phyloP scores from a whole-genome alignment of 2,888 invertebrate genomes.

The Andrena haemorrhoa region DNA sequence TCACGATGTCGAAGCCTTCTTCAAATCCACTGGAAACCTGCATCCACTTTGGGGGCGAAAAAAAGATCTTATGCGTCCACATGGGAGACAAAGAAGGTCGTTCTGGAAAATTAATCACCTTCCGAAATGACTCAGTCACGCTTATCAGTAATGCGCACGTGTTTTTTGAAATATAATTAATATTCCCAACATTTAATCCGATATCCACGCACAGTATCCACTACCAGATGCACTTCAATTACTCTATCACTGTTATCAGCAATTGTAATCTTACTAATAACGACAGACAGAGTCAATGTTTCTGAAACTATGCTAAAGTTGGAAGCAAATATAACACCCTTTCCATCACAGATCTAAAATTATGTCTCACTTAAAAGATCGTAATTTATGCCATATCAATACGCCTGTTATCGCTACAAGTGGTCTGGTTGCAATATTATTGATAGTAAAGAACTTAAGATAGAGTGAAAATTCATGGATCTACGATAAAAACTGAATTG shows the following conservation, averaged over 20 bases:
- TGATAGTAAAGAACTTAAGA: not conserved
- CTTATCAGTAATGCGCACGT: not conserved
- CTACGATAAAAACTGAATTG: not conserved
- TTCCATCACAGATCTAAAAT: not conserved
- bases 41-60: not conserved
- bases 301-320: not conserved
- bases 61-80: slow-evolving; percentile 8
- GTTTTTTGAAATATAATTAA: not conserved
- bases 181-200: not conserved
- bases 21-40: slow-evolving; percentile 24
- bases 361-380: not conserved
- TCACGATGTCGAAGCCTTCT: slow-evolving; percentile 54
- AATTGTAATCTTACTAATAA: not conserved
- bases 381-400: slow-evolving; percentile 20
- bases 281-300: not conserved
- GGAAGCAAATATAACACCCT: not conserved
- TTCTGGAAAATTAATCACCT: slow-evolving; percentile 14
- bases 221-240: not conserved
- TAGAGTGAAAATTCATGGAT: not conserved
- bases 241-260: not conserved
- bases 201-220: not conserved
- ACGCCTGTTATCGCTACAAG: not conserved
- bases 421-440: not conserved
- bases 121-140: not conserved
- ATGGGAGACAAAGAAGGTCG: not conserved